Evolutionary conservation across 2,113 vertebrate genomes (phyloP).

Genomic region (Melozone crissalis): DNA sequence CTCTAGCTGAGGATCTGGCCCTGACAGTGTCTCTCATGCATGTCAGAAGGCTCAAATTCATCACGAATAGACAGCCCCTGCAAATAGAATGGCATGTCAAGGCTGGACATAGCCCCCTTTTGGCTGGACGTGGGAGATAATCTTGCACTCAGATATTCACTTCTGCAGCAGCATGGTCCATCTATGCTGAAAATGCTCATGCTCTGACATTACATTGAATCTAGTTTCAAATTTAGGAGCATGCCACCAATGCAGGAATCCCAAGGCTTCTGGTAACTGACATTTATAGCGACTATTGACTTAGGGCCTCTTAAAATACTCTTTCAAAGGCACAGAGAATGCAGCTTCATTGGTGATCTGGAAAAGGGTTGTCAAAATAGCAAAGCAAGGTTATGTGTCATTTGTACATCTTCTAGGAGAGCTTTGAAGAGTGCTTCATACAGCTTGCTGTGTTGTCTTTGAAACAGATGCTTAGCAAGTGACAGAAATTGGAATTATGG

Average conservation of each 20-base stretch:
- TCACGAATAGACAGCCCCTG: slow-evolving; percentile 25
- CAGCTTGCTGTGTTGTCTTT: neutral
- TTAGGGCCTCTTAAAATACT: slow-evolving; percentile 71
- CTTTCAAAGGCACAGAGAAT: slow-evolving; percentile 71
- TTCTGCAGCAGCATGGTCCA: slow-evolving; percentile 41
- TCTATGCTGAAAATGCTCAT: slow-evolving; percentile 59
- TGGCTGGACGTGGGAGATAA: slow-evolving; percentile 57
- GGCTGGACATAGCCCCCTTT: slow-evolving; percentile 3
- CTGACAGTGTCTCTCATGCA: neutral
- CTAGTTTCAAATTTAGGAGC: slow-evolving; percentile 84
- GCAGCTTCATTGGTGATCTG: slow-evolving; percentile 55
- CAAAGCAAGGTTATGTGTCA: slow-evolving; percentile 11
- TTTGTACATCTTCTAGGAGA: slow-evolving; percentile 16
- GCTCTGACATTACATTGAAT: slow-evolving; percentile 81
- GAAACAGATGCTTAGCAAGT: neutral
- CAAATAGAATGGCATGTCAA: slow-evolving; percentile 64
- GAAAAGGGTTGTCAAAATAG: slow-evolving; percentile 73
- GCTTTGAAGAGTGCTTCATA: neutral
- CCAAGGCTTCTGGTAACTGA: slow-evolving; percentile 75
- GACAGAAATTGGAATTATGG: neutral
- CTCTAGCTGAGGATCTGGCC: neutral
- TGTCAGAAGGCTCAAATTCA: slow-evolving; percentile 42
- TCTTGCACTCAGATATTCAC: slow-evolving; percentile 57
- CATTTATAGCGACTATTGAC: slow-evolving; percentile 70
- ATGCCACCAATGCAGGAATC: slow-evolving; percentile 79